phyloP scores from a whole-genome alignment of 2,797 vertebrate genomes.

The Hypotaenidia okinawae region DNA sequence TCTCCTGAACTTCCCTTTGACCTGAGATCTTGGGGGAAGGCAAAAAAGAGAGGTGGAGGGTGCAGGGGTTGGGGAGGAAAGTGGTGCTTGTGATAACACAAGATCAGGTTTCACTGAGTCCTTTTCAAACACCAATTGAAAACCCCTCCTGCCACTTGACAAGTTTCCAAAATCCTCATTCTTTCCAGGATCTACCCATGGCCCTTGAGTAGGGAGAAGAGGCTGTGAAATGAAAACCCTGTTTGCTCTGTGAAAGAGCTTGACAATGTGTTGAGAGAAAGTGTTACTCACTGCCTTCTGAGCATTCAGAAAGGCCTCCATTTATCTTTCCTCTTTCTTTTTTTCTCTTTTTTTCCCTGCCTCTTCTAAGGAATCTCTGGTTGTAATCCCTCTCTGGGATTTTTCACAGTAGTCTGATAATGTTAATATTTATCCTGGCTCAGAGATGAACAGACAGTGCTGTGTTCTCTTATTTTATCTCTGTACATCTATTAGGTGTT shows the following conservation, averaged over 20 bases:
- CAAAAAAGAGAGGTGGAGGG: accelerated
- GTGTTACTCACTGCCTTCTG: conserved; percentile 77
- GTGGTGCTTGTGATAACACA: conserved; percentile 56
- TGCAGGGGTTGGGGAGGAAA: conserved; percentile 31
- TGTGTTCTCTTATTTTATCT: conserved; percentile 39
- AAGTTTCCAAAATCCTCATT: conserved; percentile 65
- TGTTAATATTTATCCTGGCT: conserved; percentile 87
- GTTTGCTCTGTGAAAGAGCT: conserved; percentile 83
- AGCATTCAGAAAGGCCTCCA: conserved; percentile 78
- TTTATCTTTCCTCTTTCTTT: conserved; percentile 67
- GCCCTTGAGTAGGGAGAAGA: conserved; percentile 39
- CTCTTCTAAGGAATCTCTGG: conserved; percentile 82
- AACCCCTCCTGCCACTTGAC: conserved; percentile 53
- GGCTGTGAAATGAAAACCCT: conserved; percentile 75
- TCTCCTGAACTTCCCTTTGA: conserved; percentile 68
- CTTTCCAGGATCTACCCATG: conserved; percentile 35
- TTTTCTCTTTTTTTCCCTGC: background rate
- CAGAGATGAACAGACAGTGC: conserved; percentile 62
- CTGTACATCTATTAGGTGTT: conserved; percentile 47
- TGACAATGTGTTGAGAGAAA: conserved; percentile 86
- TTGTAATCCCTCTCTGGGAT: conserved; percentile 82
- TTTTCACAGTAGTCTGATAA: conserved; percentile 85
- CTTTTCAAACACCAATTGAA: conserved; percentile 51
- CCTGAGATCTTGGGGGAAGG: background rate
- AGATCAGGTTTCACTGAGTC: conserved; percentile 55